phyloP scores from a whole-genome alignment of 2,888 invertebrate genomes.

The Platynereis dumerilii region DNA sequence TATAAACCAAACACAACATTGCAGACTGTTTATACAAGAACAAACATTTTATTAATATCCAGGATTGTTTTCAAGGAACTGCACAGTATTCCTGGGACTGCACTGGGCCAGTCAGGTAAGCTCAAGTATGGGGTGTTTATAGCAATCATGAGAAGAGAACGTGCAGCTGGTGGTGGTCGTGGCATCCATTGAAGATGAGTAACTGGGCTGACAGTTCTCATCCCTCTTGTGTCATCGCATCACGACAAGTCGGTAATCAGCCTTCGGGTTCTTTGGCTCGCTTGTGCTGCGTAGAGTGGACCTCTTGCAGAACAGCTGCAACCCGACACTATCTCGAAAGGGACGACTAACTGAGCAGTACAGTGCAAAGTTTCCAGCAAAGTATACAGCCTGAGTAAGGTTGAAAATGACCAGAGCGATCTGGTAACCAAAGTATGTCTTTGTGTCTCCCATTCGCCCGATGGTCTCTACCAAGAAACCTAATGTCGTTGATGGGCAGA shows the following conservation, averaged over 20 bases:
- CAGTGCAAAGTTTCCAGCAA: conserved; percentile 18
- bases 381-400: conserved; percentile 19
- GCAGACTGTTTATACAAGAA: too few relatives aligned
- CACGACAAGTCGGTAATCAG: background rate
- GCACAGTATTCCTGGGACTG: too few relatives aligned
- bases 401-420: conserved; percentile 7
- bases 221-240: too few relatives aligned
- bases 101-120: too few relatives aligned
- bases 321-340: conserved; percentile 10
- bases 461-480: conserved; percentile 13
- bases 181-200: too few relatives aligned
- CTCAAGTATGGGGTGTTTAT: too few relatives aligned
- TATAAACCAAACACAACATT: too few relatives aligned
- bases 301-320: background rate
- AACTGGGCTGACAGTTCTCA: too few relatives aligned
- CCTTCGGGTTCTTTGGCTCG: conserved; percentile 5
- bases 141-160: too few relatives aligned
- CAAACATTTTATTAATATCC: too few relatives aligned
- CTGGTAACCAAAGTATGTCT: conserved; percentile 11
- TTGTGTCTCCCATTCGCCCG: background rate
- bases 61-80: too few relatives aligned
- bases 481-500: conserved; percentile 19
- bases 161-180: too few relatives aligned
- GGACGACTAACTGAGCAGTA: conserved; percentile 20
- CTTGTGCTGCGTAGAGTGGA: background rate